Conservation (phyloP, 2,888 invertebrate species). For the Agrotis ipsilon region DNA sequence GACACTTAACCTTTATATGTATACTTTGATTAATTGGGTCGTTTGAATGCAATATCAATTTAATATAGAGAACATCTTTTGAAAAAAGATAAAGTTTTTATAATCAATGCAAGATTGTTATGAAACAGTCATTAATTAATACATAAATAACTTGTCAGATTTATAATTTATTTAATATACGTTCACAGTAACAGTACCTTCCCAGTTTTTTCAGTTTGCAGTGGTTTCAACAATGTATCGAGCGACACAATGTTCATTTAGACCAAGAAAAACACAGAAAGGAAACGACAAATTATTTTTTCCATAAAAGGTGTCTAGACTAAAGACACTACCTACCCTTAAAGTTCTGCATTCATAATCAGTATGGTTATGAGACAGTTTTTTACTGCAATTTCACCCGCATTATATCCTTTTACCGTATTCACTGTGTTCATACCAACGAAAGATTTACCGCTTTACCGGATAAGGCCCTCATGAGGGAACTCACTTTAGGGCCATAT, state of each 20-base stretch:
- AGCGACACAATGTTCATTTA: neutral
- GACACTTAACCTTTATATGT: conserved; percentile 60
- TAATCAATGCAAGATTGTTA: conserved; percentile 39
- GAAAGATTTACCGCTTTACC: neutral
- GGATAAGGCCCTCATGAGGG: conserved; percentile 1
- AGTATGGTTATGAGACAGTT: neutral
- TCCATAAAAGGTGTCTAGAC: neutral
- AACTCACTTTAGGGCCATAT: neutral
- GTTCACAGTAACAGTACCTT: too few relatives aligned
- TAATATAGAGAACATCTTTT: conserved; percentile 25
- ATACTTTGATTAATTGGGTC: conserved; percentile 57
- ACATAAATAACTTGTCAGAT: conserved; percentile 1
- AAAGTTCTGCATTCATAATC: neutral
- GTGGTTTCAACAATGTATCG: conserved; percentile 15
- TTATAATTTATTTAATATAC: neutral
- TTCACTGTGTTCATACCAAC: neutral
- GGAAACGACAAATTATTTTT: neutral
- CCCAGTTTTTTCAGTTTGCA: conserved; percentile 9
- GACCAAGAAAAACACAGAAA: neutral
- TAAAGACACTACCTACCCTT: too few relatives aligned
- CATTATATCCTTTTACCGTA: conserved; percentile 9
- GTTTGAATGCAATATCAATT: conserved; percentile 48
- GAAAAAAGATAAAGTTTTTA: conserved; percentile 37
- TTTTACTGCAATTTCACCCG: neutral
- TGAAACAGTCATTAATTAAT: conserved; percentile 24